phyloP scores from a whole-genome alignment of 2,888 invertebrate species.

The Abrostola triplasia region DNA sequence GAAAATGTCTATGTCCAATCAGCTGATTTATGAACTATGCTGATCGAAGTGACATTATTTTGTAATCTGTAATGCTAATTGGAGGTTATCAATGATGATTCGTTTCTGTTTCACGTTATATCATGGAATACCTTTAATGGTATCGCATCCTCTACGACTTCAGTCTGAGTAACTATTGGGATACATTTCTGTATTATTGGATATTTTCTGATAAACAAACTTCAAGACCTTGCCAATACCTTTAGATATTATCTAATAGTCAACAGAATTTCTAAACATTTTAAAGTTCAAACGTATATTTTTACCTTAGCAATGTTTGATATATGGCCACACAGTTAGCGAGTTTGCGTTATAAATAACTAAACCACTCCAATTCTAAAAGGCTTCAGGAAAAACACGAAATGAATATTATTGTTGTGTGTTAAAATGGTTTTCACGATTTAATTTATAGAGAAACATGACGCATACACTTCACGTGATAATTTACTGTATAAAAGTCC shows the following conservation, averaged over 20 bases:
- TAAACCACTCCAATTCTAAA: neutral
- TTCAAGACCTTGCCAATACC: no score
- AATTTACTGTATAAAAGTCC: constrained; percentile 4
- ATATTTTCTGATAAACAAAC: no score
- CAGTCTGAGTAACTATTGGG: neutral
- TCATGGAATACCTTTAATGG: neutral
- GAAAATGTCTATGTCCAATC: constrained; percentile 67
- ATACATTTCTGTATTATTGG: no score
- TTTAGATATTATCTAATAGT: neutral
- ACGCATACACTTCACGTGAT: constrained; percentile 12
- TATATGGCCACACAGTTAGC: neutral
- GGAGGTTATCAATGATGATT: neutral
- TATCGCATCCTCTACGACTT: neutral
- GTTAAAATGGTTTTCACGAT: constrained; percentile 25
- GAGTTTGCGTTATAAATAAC: neutral
- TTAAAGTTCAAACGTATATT: no score
- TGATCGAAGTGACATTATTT: constrained; percentile 26
- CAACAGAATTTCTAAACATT: neutral
- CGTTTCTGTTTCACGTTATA: constrained; percentile 10
- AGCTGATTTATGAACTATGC: constrained; percentile 49
- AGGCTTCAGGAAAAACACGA: constrained; percentile 25
- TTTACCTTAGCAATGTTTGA: neutral
- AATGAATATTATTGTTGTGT: constrained; percentile 19
- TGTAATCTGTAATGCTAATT: constrained; percentile 31
- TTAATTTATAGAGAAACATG: constrained; percentile 16